A percentile compares a stretch with the other conserved stretches of the same genome.
These are phyloP conservation scores for Cephus rjabovi DNA, from an alignment of 2,888 invertebrate species.

Conservation along the genomic window DNA sequence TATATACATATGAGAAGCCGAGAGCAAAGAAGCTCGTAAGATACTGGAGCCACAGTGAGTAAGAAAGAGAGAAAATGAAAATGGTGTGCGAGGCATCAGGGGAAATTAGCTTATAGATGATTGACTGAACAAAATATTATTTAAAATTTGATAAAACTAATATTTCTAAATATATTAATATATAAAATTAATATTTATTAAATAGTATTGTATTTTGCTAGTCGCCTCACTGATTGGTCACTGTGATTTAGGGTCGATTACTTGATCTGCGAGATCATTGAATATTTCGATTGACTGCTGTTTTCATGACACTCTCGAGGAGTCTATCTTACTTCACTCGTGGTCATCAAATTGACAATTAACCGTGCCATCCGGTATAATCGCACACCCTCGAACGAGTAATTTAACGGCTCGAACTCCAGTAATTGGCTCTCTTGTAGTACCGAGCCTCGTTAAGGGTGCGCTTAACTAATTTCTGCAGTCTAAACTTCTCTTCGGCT, in stretches of 20 bases:
- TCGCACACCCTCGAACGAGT: constrained; percentile 55
- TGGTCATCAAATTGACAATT: constrained; percentile 41
- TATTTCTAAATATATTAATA: too few species aligned
- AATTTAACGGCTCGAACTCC: constrained; percentile 58
- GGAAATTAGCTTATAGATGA: neutral
- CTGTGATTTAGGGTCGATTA: neutral
- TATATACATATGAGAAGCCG: neutral
- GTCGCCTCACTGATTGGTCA: neutral
- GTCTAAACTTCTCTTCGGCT: constrained; percentile 24
- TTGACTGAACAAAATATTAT: neutral
- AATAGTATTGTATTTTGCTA: neutral
- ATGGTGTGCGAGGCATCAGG: neutral
- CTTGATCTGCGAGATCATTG: neutral
- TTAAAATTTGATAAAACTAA: neutral
- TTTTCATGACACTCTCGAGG: neutral
- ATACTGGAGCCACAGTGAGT: neutral
- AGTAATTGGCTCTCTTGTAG: constrained; percentile 50
- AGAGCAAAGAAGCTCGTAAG: neutral
- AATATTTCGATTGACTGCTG: neutral
- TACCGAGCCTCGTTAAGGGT: constrained; percentile 46
- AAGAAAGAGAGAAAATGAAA: neutral
- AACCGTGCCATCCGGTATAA: constrained; percentile 55
- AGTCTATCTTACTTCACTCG: neutral
- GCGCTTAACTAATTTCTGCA: constrained; percentile 46
- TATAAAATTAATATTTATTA: too few species aligned